phyloP scores from a whole-genome alignment of 2,113 vertebrate genomes.

The Platysternon megacephalum region DNA sequence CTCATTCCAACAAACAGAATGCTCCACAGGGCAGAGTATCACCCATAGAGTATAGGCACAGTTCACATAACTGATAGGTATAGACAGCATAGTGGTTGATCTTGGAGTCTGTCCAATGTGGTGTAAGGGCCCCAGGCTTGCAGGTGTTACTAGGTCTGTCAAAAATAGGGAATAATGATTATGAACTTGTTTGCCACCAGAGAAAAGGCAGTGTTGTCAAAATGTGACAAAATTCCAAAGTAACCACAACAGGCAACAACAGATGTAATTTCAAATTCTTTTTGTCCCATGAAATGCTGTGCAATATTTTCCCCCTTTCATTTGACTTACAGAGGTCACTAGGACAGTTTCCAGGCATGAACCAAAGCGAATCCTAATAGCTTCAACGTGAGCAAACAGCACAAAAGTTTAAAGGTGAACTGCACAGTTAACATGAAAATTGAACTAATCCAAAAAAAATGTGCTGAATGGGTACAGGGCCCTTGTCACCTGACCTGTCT shows the following conservation, averaged over 20 bases:
- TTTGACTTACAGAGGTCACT: background rate
- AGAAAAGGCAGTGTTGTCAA: background rate
- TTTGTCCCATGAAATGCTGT: background rate
- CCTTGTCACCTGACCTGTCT: background rate
- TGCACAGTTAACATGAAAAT: background rate
- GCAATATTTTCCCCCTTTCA: fast-evolving
- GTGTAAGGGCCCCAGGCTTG: background rate
- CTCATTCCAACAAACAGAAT: background rate
- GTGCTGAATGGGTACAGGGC: background rate
- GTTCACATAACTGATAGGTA: background rate
- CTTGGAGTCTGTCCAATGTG: background rate
- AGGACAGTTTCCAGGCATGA: background rate
- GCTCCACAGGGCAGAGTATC: background rate
- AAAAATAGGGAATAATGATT: background rate
- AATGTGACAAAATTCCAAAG: background rate
- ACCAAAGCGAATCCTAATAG: background rate
- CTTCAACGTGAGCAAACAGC: background rate
- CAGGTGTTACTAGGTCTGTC: background rate
- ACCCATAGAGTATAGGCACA: background rate
- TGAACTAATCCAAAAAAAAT: background rate
- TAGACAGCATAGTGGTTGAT: background rate
- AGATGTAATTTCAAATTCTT: background rate
- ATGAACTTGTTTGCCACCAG: background rate
- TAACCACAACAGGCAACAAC: background rate
- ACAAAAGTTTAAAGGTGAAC: background rate